Conservation (phyloP, 2,113 vertebrate species). For the Phalacrocorax carbo region DNA sequence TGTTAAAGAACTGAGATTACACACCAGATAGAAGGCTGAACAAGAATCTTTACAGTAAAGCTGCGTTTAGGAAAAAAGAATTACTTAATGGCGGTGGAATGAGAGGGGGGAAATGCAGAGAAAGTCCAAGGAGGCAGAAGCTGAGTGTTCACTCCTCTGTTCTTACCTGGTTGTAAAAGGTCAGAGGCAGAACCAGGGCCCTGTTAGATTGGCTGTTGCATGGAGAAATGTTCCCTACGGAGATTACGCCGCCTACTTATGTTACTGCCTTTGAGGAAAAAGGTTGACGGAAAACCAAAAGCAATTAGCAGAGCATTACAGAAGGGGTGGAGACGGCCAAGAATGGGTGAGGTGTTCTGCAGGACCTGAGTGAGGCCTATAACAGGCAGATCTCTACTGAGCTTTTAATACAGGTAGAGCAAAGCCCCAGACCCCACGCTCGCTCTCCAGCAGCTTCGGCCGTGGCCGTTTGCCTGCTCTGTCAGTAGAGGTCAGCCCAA, state of each 20-base stretch:
- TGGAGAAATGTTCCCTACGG: no score
- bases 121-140: neutral
- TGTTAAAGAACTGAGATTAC: neutral
- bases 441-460: rapidly evolving
- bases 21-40: neutral
- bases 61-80: neutral
- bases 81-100: neutral
- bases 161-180: neutral
- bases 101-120: neutral
- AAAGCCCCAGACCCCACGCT: neutral
- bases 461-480: neutral
- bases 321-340: neutral
- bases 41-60: neutral
- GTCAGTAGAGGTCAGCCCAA: conserved; percentile 47
- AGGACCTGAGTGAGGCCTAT: neutral
- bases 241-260: neutral
- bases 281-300: neutral
- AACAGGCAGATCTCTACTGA: neutral
- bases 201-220: neutral
- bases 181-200: neutral
- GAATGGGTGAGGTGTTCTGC: neutral
- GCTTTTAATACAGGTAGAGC: neutral
- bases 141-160: neutral
- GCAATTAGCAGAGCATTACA: neutral
- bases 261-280: neutral